A percentile compares a stretch with the other conserved stretches of the same genome.
These are phyloP conservation scores for Charaxes varanes DNA, from an alignment of 1,140 invertebrate genomes.

Conservation along the genomic window DNA sequence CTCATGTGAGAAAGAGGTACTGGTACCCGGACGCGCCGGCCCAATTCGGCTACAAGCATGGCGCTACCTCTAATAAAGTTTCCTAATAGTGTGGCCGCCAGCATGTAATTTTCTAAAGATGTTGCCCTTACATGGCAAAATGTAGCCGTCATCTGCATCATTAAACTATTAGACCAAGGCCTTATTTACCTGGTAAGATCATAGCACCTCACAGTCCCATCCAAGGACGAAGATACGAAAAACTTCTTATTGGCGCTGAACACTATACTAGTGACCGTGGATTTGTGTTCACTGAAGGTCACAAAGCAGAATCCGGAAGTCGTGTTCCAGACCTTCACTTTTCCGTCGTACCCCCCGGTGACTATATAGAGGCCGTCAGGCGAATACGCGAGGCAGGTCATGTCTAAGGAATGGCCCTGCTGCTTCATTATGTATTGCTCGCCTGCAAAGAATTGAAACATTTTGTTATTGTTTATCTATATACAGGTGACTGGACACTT, in stretches of 20 bases:
- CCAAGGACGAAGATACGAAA: conserved; percentile 91
- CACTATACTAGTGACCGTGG: conserved; percentile 84
- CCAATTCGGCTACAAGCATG: too few relatives aligned
- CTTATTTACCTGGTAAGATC: conserved; percentile 90
- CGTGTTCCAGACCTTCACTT: conserved; percentile 97
- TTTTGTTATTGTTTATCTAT: too few relatives aligned
- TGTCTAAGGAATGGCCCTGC: conserved; percentile 93
- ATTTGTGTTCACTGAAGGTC: conserved; percentile 94
- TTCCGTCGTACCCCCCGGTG: conserved; percentile 96
- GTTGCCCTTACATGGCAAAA: too few relatives aligned
- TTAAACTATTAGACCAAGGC: too few relatives aligned
- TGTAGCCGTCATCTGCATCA: too few relatives aligned
- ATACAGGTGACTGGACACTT: too few relatives aligned
- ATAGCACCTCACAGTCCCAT: conserved; percentile 96
- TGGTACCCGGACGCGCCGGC: too few relatives aligned
- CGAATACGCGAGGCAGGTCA: conserved; percentile 92
- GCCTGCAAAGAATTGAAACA: too few relatives aligned
- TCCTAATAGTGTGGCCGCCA: too few relatives aligned
- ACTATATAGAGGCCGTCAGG: conserved; percentile 92
- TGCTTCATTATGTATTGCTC: conserved; percentile 99
- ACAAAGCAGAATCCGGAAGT: conserved; percentile 94
- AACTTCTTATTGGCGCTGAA: conserved; percentile 96
- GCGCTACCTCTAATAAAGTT: too few relatives aligned
- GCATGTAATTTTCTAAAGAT: too few relatives aligned
- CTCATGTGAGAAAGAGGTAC: too few relatives aligned